Conservation (phyloP, 2,113 vertebrate species). For the Acanthochromis polyacanthus region DNA sequence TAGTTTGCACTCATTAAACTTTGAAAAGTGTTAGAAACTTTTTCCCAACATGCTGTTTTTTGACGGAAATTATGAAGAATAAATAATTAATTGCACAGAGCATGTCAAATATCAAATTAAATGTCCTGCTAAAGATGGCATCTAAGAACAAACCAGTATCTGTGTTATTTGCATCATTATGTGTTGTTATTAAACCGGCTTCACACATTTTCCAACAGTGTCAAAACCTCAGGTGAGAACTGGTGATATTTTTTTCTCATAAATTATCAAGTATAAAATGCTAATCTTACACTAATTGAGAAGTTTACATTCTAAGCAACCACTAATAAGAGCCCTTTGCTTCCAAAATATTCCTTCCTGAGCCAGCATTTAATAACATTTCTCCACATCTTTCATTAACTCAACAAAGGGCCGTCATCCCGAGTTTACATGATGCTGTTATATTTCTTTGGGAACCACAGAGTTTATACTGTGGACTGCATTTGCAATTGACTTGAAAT, state of each 20-base stretch:
- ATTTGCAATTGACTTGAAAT: constrained; percentile 53
- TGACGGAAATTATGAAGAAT: not conserved
- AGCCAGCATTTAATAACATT: constrained; percentile 44
- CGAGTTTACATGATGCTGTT: constrained; percentile 49
- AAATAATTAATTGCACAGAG: not conserved
- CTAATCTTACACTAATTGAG: constrained; percentile 42
- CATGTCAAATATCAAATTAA: not conserved
- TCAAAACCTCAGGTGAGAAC: constrained; percentile 37
- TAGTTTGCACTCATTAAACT: constrained; percentile 17
- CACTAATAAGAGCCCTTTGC: constrained; percentile 42
- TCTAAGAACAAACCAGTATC: constrained; percentile 8
- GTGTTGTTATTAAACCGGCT: constrained; percentile 28
- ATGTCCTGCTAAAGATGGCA: not conserved
- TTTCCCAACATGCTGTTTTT: not conserved
- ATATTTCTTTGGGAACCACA: constrained; percentile 58
- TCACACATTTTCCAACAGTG: constrained; percentile 20
- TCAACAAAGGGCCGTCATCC: constrained; percentile 45
- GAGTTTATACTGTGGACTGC: constrained; percentile 35
- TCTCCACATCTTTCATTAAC: constrained; percentile 39
- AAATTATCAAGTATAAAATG: constrained; percentile 35
- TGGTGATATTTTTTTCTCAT: constrained; percentile 4
- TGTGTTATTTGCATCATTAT: constrained; percentile 15
- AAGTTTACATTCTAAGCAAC: constrained; percentile 41
- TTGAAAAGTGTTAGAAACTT: constrained; percentile 24
- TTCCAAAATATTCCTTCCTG: constrained; percentile 32